Evolutionary conservation across 2,797 vertebrate species (phyloP), one percentile per base, ranked within the genome.

Genomic region (Phrynocephalus guinanensis): DNA sequence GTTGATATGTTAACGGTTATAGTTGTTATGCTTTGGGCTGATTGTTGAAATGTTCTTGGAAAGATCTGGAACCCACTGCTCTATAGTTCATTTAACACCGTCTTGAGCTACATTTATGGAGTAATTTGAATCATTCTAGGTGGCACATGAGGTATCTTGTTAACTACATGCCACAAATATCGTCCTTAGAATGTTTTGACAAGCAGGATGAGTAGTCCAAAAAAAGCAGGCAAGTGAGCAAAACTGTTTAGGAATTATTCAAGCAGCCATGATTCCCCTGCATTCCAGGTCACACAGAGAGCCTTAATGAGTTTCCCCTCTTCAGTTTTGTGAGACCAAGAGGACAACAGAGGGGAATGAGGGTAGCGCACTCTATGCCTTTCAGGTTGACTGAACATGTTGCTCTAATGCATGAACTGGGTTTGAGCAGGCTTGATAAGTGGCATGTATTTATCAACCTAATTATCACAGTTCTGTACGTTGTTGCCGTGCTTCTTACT

Each of bases 111-210:
- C 33, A 22, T 76, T 76, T 68, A 30, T 15, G 30, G 60, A 83
- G 44, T 86, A 86, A 73, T 89, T 86, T 75, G 75, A 86, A 79
- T 73, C 68, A 44, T 83, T 86, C 63, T 63, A 86, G 52, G 8
- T 86, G 68, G 56, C 68, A 84, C 67, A 80, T 68, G n/a, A 56
- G 48, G 8, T 75, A 38, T 75, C 81, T 75, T 83, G 75, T 52
- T 86, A 73, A 79, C 44, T 73, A n/a, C 63, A 68, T 75, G 44
- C 18, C 83, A 84, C 77, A 81, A 38, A 88, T 88, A 75, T 67
- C 80, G 76, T 81, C 38, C 66, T 82, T 70, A 70, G 33, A 60
- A 83, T 60, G 73, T 70, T 48, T 10, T 87, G 56, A n/a, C 82
- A 83, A 83, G 50, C 16, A 44, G 50, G 66, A 71, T 63, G 22